phyloP scores from a whole-genome alignment of 2,888 invertebrate genomes.

The Leptinotarsa rubiginosa region DNA sequence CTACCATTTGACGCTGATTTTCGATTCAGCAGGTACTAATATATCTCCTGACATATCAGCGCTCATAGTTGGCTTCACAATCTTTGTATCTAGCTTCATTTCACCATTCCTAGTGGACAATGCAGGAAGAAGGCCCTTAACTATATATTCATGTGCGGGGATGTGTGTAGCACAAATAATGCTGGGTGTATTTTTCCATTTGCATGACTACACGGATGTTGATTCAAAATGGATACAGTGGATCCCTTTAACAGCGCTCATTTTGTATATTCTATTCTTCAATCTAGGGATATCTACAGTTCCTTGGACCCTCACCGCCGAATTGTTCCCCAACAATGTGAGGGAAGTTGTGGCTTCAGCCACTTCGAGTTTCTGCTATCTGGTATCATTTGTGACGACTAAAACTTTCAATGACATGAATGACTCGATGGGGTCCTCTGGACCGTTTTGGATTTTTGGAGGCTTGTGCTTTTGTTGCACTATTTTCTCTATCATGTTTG shows the following conservation, averaged over 20 bases:
- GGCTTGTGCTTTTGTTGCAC: conserved; percentile 72
- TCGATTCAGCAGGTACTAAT: conserved; percentile 73
- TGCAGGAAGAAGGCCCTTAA: conserved; percentile 77
- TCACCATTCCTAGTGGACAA: conserved; percentile 83
- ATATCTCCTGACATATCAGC: conserved; percentile 75
- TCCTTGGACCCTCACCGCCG: conserved; percentile 85
- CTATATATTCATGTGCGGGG: conserved; percentile 76
- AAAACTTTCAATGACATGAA: conserved; percentile 75
- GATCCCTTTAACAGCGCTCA: conserved; percentile 79
- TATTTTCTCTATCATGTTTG: conserved; percentile 71
- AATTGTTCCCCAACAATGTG: conserved; percentile 82
- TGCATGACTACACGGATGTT: conserved; percentile 70
- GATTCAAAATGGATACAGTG: conserved; percentile 68
- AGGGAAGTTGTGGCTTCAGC: conserved; percentile 80
- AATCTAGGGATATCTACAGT: conserved; percentile 76
- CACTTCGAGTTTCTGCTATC: conserved; percentile 81
- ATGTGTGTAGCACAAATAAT: conserved; percentile 73
- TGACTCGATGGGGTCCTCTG: conserved; percentile 70
- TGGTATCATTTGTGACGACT: conserved; percentile 78
- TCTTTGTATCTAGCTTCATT: conserved; percentile 77
- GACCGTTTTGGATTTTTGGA: conserved; percentile 79
- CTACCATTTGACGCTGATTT: conserved; percentile 77
- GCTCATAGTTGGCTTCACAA: conserved; percentile 81
- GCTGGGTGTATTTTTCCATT: conserved; percentile 65
- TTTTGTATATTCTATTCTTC: conserved; percentile 76